Conservation (phyloP, 2,797 vertebrate species). For the Enteromius afrohamiltoni region DNA sequence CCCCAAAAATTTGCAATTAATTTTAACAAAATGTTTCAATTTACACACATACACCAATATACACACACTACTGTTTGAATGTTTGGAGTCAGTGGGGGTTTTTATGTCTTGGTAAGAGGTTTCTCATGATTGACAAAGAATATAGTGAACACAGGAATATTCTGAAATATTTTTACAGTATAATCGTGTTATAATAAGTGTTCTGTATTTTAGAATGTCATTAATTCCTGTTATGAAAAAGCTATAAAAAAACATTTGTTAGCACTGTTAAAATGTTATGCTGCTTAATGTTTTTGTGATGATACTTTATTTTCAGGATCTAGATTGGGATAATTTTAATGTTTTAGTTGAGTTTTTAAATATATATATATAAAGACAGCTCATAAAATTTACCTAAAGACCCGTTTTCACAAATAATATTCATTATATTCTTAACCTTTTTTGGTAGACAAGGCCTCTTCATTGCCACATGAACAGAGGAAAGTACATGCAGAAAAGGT, state of each 20-base stretch:
- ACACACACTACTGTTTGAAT: not conserved
- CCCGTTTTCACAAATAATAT: not conserved
- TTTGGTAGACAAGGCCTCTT: constrained; percentile 90
- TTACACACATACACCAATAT: no score
- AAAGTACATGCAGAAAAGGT: constrained; percentile 98
- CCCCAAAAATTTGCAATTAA: no score
- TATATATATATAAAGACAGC: no score
- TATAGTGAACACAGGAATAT: not conserved
- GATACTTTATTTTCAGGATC: not conserved
- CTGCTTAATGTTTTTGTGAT: not conserved
- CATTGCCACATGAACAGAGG: constrained; percentile 94
- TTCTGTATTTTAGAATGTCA: not conserved
- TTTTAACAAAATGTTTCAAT: no score
- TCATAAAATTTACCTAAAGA: not conserved
- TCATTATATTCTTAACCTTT: not conserved
- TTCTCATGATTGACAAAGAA: not conserved
- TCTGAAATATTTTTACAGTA: not conserved
- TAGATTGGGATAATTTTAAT: not conserved
- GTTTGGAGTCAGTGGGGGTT: not conserved
- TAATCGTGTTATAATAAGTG: not conserved
- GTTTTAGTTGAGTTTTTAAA: no score
- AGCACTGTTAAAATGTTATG: not conserved
- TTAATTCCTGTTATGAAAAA: no score
- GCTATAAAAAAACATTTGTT: no score
- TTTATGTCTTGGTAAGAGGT: no score